phyloP scores from a whole-genome alignment of 2,888 invertebrate species.

The Craniophora ligustri region DNA sequence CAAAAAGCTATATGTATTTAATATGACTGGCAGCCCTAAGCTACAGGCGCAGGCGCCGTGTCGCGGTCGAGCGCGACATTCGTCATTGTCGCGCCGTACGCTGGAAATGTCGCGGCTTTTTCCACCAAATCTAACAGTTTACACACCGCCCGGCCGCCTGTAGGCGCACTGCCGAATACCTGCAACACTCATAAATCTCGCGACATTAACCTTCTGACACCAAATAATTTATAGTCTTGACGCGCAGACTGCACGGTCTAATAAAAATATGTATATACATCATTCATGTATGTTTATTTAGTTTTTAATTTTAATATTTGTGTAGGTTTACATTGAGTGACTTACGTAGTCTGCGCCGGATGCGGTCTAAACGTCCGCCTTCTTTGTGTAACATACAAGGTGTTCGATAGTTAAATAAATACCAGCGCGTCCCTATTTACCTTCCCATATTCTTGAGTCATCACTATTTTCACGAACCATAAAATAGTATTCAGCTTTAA shows the following conservation, averaged over 20 bases:
- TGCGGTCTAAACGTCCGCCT: slow-evolving; percentile 46
- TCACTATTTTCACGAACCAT: too few relatives aligned
- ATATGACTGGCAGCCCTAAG: slow-evolving; percentile 53
- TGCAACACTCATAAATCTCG: slow-evolving; percentile 51
- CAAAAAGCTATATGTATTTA: background rate
- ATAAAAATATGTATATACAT: slow-evolving; percentile 53
- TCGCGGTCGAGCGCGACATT: slow-evolving; percentile 65
- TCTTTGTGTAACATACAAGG: slow-evolving; percentile 32
- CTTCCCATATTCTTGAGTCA: too few relatives aligned
- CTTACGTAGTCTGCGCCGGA: slow-evolving; percentile 45
- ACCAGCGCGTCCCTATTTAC: slow-evolving; percentile 11
- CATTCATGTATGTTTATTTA: slow-evolving; percentile 43
- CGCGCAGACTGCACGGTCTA: slow-evolving; percentile 50
- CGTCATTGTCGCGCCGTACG: slow-evolving; percentile 64
- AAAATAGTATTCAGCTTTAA: slow-evolving; percentile 33
- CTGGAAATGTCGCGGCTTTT: slow-evolving; percentile 51
- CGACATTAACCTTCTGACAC: slow-evolving; percentile 55
- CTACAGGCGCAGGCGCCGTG: slow-evolving; percentile 59
- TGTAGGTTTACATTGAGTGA: slow-evolving; percentile 47
- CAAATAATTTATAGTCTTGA: slow-evolving; percentile 49
- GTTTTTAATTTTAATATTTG: slow-evolving; percentile 43
- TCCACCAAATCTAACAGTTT: slow-evolving; percentile 44
- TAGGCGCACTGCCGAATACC: slow-evolving; percentile 53
- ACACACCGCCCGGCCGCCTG: slow-evolving; percentile 35
- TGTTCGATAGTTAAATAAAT: slow-evolving; percentile 16